Percentiles rank a stretch among this genome's conserved stretches.
phyloP scores from a whole-genome alignment of 2,113 vertebrate genomes.

The Bos javanicus region DNA sequence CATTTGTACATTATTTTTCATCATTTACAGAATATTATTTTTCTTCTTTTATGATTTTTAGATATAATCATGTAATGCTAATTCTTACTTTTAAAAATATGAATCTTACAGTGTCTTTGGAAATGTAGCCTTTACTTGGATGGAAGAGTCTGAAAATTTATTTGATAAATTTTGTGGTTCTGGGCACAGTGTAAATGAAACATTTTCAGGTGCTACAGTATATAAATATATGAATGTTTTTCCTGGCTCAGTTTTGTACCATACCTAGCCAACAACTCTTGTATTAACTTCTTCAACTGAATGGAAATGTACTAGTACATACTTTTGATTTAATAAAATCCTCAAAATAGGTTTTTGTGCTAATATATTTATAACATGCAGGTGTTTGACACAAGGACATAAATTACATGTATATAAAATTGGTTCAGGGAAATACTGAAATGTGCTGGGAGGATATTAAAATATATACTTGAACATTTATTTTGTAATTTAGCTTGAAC shows the following conservation, averaged over 20 bases:
- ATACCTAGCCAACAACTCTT: slow-evolving; percentile 59
- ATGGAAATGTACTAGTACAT: slow-evolving; percentile 48
- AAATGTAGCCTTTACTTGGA: slow-evolving; percentile 52
- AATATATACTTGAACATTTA: slow-evolving; percentile 55
- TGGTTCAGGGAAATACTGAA: slow-evolving; percentile 61
- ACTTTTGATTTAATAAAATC: slow-evolving; percentile 76
- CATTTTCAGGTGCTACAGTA: slow-evolving; percentile 68
- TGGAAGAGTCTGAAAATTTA: slow-evolving; percentile 57
- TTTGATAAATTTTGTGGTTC: slow-evolving; percentile 76
- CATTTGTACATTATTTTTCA: not conserved
- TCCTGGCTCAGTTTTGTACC: slow-evolving; percentile 67
- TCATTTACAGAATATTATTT: not conserved
- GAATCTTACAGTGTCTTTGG: slow-evolving; percentile 58
- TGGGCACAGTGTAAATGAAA: slow-evolving; percentile 74
- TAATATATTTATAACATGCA: slow-evolving; percentile 75
- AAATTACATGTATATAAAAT: slow-evolving; percentile 67
- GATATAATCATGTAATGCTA: not conserved
- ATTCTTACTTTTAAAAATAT: slow-evolving; percentile 25
- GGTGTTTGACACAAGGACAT: slow-evolving; percentile 71
- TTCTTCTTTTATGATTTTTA: not conserved
- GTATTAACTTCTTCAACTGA: slow-evolving; percentile 67
- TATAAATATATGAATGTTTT: slow-evolving; percentile 76
- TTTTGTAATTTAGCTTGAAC: slow-evolving; percentile 52
- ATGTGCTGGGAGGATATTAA: slow-evolving; percentile 66
- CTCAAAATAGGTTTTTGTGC: slow-evolving; percentile 74